Evolutionary conservation across 1,140 invertebrate genomes (phyloP), one percentile per base, ranked within the genome.

Genomic region (Drosophila parabipectinata): DNA sequence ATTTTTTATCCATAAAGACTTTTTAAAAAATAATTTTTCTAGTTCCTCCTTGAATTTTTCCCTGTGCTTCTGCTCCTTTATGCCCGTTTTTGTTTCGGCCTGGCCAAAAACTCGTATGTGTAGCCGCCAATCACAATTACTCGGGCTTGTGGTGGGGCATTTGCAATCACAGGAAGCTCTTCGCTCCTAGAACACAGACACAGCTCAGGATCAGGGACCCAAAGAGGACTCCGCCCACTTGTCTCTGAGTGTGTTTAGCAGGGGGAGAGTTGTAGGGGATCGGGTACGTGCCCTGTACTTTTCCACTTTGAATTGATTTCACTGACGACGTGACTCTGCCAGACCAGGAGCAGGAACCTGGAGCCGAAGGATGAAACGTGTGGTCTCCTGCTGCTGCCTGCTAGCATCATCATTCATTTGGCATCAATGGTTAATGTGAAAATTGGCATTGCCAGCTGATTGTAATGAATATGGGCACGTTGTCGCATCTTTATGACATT

Each of bases 121-220:
- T 75, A 67, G 66, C 78, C 68, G 82, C 82, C 82, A 87, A 87
- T 87, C 82, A 87, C 82, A 87, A 87, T 87, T 87, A 85, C 79
- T 47, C 56, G 41, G 55, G 26, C 62, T 45, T 68, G 63, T 66
- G 53, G 60, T 53, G 47, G 21, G 50, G 44, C 62, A 79, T 75
- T 79, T 72, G 62, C 72, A 77, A 64, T 69, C 59, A 69, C 60
- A 62, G 51, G 41, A 15, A 37, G 47, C 45, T 63, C 52, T 56
- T 51, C 37, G 51, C 52, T n/a, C 59, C 34, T 37, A 52, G 66
- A 24, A 12, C n/a, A 44, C 15, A 44, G 41, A 48, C 12, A 26
- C 12, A 26, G 12, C 6, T n/a, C n/a, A 8, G 55, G 9, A 28
- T 47, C 45, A 60, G 21, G 34, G 37, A 39, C 18, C 58, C 10